These are phyloP conservation scores for Heteromurus nitidus DNA, from an alignment of 2,888 invertebrate genomes.

Conservation along the genomic window DNA sequence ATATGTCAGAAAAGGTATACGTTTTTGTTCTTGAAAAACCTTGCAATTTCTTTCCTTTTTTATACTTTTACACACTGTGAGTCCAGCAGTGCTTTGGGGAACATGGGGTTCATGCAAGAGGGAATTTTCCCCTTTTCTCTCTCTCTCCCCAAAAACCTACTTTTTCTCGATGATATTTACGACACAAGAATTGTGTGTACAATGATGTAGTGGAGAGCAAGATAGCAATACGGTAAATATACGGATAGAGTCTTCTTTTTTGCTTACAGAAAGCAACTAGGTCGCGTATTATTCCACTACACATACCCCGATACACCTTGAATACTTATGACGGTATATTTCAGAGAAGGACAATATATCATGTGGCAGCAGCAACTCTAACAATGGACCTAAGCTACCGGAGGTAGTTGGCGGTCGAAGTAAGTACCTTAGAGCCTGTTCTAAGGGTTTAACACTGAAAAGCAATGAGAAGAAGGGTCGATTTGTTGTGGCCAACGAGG, in stretches of 20 bases:
- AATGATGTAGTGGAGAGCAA: background rate
- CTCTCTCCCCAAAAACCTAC: background rate
- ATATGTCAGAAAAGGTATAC: constrained; percentile 15
- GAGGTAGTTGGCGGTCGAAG: constrained; percentile 69
- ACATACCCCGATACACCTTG: no score
- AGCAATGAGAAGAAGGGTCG: constrained; percentile 71
- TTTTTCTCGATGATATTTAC: constrained; percentile 27
- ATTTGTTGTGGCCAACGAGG: constrained; percentile 73
- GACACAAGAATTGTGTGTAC: constrained; percentile 7
- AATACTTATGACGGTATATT: constrained; percentile 15
- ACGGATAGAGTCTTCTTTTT: no score
- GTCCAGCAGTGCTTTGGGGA: background rate
- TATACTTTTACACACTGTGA: background rate
- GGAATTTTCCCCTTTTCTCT: constrained; percentile 29
- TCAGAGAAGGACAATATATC: constrained; percentile 59
- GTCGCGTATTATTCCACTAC: no score
- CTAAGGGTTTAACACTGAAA: constrained; percentile 62
- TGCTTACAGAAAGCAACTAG: no score
- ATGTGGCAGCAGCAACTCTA: constrained; percentile 31
- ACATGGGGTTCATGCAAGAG: constrained; percentile 37
- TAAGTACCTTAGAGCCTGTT: constrained; percentile 64
- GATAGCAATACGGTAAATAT: no score
- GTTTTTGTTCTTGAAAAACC: constrained; percentile 46
- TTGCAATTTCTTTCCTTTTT: constrained; percentile 7
- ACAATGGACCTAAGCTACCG: constrained; percentile 49